phyloP scores from a whole-genome alignment of 92 coral and sea anemone genomes.

The Scolanthus callimorphus region DNA sequence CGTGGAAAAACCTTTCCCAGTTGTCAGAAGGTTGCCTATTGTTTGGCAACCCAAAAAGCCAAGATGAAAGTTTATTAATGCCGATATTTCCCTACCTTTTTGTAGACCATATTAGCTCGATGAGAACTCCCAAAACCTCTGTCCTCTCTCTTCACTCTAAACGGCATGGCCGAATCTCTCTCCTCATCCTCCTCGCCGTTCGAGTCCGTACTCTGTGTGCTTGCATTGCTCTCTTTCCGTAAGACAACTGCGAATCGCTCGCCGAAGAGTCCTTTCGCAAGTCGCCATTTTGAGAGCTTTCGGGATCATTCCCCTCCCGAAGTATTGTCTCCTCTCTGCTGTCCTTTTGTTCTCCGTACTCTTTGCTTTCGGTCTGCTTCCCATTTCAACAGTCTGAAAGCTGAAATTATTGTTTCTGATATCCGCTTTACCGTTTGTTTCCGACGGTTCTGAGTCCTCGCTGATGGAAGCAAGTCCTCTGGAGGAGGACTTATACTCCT shows the following conservation, averaged over 20 bases:
- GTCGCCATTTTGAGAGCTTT: background rate
- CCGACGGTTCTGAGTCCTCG: constrained; percentile 49
- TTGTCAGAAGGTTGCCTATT: too few relatives aligned
- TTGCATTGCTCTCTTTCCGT: constrained; percentile 74
- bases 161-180: constrained; percentile 61
- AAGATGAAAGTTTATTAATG: too few relatives aligned
- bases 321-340: background rate
- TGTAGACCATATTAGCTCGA: constrained; percentile 43
- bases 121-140: constrained; percentile 72
- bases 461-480: constrained; percentile 50
- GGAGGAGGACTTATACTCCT: constrained; percentile 40
- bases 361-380: background rate
- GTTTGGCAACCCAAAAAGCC: too few relatives aligned
- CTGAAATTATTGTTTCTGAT: constrained; percentile 1
- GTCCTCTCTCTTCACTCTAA: constrained; percentile 53
- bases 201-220: constrained; percentile 77
- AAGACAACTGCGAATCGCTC: constrained; percentile 21
- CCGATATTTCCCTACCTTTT: constrained; percentile 52
- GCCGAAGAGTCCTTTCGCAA: constrained; percentile 51
- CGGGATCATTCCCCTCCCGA: background rate
- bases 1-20: too few relatives aligned
- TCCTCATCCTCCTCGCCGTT: constrained; percentile 83
- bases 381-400: background rate
- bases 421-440: constrained; percentile 29
- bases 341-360: constrained; percentile 1